Evolutionary conservation across 2,113 vertebrate species (phyloP).

Genomic region (Phoxinus phoxinus): DNA sequence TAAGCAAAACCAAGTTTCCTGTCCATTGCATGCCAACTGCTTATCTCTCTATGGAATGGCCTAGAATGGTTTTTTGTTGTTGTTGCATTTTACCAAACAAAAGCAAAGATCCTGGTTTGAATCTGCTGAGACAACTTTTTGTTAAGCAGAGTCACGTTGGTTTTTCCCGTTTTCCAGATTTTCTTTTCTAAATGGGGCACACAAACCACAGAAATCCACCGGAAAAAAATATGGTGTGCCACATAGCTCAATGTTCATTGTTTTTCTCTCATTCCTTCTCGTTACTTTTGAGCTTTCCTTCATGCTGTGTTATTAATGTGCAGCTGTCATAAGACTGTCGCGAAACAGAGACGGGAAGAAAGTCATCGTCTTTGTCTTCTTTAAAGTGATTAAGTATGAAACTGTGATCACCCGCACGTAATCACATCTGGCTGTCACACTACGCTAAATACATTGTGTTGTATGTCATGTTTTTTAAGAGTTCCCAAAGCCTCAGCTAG

Average conservation of each 20-base stretch:
- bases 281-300: not conserved
- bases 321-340: not conserved
- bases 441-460: constrained; percentile 26
- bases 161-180: not conserved
- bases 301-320: not conserved
- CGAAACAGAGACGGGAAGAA: not conserved
- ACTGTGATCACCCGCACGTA: not conserved
- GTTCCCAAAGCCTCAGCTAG: constrained; percentile 78
- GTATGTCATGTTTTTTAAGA: constrained; percentile 71
- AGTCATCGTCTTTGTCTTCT: not conserved
- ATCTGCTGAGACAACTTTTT: constrained; percentile 31
- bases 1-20: constrained; percentile 55
- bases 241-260: not conserved
- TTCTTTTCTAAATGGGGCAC: not conserved
- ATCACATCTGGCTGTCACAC: not conserved
- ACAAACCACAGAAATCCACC: not conserved
- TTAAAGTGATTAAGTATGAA: not conserved
- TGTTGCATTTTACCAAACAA: constrained; percentile 35
- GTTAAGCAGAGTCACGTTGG: not conserved
- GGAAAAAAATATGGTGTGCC: not conserved
- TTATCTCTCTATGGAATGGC: constrained; percentile 55
- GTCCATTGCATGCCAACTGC: constrained; percentile 55
- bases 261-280: not conserved
- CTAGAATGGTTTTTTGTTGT: constrained; percentile 38
- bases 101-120: constrained; percentile 4